These are phyloP conservation scores for Diuraphis noxia DNA, from an alignment of 1,140 invertebrate genomes.

Conservation along the genomic window DNA sequence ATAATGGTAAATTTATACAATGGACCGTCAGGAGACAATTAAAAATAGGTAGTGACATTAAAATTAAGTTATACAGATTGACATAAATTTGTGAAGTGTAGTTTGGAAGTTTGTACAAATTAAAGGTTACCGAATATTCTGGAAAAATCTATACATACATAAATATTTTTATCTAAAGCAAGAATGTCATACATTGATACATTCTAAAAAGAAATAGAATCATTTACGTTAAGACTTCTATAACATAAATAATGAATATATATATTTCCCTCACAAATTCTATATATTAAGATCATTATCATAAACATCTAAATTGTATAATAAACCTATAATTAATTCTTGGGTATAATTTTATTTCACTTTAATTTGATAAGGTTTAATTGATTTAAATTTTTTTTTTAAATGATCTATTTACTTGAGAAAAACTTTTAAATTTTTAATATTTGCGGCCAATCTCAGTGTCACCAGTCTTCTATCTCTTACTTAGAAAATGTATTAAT, in stretches of 20 bases:
- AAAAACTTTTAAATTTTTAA: background rate
- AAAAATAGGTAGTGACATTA: background rate
- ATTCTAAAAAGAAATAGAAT: conserved; percentile 20
- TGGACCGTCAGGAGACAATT: background rate
- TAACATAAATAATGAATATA: background rate
- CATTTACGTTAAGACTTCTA: background rate
- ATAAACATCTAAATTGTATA: background rate
- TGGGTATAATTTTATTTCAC: background rate
- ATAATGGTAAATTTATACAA: conserved; percentile 40
- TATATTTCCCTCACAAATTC: background rate
- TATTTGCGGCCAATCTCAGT: background rate
- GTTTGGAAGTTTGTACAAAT: background rate
- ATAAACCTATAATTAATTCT: background rate
- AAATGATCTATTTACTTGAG: background rate
- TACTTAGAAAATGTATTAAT: background rate
- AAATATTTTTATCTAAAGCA: background rate
- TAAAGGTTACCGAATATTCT: background rate
- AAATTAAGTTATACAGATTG: background rate
- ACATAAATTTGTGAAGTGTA: background rate
- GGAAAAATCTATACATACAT: background rate
- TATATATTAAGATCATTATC: background rate
- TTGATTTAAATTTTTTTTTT: background rate
- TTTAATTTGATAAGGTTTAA: background rate
- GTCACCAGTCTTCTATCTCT: conserved; percentile 12
- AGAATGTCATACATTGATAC: background rate